Base-by-base conservation (phyloP, 2,888 invertebrate genomes). In the Luperina nickerlii region DNA sequence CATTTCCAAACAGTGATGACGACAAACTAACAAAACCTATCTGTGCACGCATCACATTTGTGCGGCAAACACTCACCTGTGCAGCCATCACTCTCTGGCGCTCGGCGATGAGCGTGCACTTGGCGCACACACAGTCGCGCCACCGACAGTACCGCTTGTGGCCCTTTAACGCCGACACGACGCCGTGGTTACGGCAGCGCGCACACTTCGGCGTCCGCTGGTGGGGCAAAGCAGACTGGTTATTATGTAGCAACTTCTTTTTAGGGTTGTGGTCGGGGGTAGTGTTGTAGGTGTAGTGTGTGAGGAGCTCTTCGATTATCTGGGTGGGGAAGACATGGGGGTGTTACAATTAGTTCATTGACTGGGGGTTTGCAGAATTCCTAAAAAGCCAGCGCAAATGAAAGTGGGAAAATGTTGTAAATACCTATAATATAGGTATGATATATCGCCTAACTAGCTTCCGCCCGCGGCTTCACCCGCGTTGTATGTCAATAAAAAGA, bases 81-180 rank as follows among this genome's bases (percentile, higher is more conserved):
- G 99, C 99, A 32, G 99, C 99, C 99, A 99, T 99, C 82, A 99
- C 99, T 65, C 99, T 97, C 96, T 99, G 99, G 84, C 99, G 96
- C 97, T 99, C 99, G 2, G 99, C 99, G 88, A 99, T 99, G 87
- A 99, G 98, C 32, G 99, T 99, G 97, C 99, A 99, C 97, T 99
- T 99, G 78, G 99, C 99, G 96, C 99, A 99, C 88, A 99, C 98
- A 97, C 99, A 99, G 97, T 99, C 99, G 84, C 99, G 97, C 99
- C 99, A 99, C 82, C 99, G 98, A 95, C 99, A 99, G 96, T 99
- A 99, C 24, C 99, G 98, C 96, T 99, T 99, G 97, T 99, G 99
- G 0, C 99, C 99, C 96, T 99, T 99, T 78, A 99, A 97, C 11
- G 99, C 99, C 48, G 99, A 99, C 81, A 99, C 99, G 87, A 99